Evolutionary conservation across 2,888 invertebrate species (phyloP), one percentile per base, ranked within the genome.

Genomic region (Cordilura impudica): DNA sequence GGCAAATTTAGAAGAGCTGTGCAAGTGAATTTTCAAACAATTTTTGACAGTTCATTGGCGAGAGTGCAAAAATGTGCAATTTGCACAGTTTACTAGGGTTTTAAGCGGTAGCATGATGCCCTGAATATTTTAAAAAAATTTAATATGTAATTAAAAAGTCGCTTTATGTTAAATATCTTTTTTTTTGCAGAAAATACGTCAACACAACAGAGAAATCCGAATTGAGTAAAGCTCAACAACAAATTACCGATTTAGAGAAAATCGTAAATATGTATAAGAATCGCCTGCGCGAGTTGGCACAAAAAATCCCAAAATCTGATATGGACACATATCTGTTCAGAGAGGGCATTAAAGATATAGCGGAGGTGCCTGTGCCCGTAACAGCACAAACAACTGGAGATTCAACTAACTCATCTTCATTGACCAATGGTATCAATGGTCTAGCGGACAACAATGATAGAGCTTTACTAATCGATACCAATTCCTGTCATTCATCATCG

Each of bases 191-290:
- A 89, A 93, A 96, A 86, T 98, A 97, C 91, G 91, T 98, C 86
- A 98, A 97, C 88, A 96, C 96, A 79, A 96, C 96, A 69, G 96
- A 96, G 73, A 95, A 95, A 88, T 96, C 96, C 75, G 98, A 98
- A 88, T 92, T 95, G 81, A 95, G 95, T 88, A 95, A 97, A 87
- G 92, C 97, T 66, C 96, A 97, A 85, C 94, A 97, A 84, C 95
- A 95, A 88, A 96, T 98, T 82, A 95, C 96, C 86, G 94, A 94
- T 84, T 89, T 98, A 83, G 97, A 98, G 89, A 92, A 94, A 83
- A 97, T 98, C 87, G 95, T 97, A 89, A 93, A 93, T 81, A 92
- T 94, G 45, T 95, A 97, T 88, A 95, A 95, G 89, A 94, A 93
- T 86, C 93, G 97, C 83, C 91, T 97, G 84, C 93, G 94, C 69